A percentile compares a stretch with the other conserved stretches of the same genome.
Evolutionary conservation across 1,140 invertebrate genomes (phyloP).

Genomic region (Drosophila kohkoa): DNA sequence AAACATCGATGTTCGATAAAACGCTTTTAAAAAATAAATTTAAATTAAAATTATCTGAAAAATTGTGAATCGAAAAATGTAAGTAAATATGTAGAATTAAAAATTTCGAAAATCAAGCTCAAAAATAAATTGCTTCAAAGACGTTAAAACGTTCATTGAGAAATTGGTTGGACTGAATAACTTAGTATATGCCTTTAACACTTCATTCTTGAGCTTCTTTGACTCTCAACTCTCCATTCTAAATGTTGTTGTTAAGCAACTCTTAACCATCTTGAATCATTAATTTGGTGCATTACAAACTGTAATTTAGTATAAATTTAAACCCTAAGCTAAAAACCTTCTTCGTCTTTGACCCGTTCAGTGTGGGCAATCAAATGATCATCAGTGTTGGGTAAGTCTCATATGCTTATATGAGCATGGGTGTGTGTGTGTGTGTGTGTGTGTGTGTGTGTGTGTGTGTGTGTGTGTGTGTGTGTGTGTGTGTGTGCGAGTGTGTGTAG

Average conservation of each 20-base stretch:
- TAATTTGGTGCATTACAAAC: conserved; percentile 17
- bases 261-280: conserved; percentile 13
- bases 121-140: neutral
- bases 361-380: conserved; percentile 52
- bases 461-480: conserved; percentile 38
- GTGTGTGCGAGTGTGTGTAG: conserved; percentile 24
- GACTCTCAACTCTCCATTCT: neutral
- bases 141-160: neutral
- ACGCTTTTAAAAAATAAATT: too few species aligned
- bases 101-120: neutral
- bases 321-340: conserved; percentile 17
- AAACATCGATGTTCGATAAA: too few species aligned
- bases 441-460: conserved; percentile 46
- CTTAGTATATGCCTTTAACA: neutral
- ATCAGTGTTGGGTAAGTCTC: conserved; percentile 30
- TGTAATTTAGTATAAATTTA: conserved; percentile 22
- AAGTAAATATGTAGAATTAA: too few species aligned
- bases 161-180: neutral
- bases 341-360: conserved; percentile 16
- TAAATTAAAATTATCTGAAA: too few species aligned
- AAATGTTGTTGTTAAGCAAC: conserved; percentile 9
- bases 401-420: conserved; percentile 5
- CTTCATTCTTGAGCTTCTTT: conserved; percentile 2
- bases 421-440: conserved; percentile 50
- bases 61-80: too few species aligned